A percentile compares a stretch with the other conserved stretches of the same genome.
Evolutionary conservation across 2,797 vertebrate species (phyloP).

Genomic region (Micrastur ruficollis): DNA sequence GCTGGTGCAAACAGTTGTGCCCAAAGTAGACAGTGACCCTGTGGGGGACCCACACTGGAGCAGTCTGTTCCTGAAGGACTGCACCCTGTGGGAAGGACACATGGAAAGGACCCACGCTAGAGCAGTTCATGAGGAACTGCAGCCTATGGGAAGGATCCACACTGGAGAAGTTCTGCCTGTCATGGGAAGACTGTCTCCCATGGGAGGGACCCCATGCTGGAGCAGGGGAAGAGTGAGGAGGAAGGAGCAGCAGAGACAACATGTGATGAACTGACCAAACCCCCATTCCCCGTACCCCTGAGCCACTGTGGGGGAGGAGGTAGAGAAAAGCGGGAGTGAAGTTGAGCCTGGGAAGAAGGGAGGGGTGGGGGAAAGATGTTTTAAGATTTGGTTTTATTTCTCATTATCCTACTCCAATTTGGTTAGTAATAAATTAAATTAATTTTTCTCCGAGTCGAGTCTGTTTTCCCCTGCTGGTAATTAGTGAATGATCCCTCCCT

Average conservation of each 20-base stretch:
- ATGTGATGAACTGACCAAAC: not conserved
- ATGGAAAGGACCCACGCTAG: no score
- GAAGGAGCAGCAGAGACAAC: not conserved
- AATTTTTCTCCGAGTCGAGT: not conserved
- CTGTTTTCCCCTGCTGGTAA: not conserved
- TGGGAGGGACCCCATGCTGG: accelerated
- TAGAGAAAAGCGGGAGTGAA: not conserved
- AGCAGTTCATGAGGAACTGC: not conserved
- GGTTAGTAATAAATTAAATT: not conserved
- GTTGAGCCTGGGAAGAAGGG: not conserved
- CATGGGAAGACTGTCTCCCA: not conserved
- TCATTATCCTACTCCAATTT: not conserved
- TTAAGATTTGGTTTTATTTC: not conserved
- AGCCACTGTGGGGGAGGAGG: no score
- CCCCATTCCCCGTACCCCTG: accelerated
- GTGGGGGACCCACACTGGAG: no score
- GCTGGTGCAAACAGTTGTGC: no score
- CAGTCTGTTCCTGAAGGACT: not conserved
- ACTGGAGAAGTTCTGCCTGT: not conserved
- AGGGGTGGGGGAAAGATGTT: not conserved
- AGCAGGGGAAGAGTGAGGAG: not conserved
- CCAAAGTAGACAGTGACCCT: no score
- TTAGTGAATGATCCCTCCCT: not conserved
- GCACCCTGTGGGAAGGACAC: not conserved
- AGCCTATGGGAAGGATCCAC: not conserved